Evolutionary conservation across 2,888 invertebrate genomes (phyloP), one percentile per base, ranked within the genome.

Genomic region (Tenodera sinensis): DNA sequence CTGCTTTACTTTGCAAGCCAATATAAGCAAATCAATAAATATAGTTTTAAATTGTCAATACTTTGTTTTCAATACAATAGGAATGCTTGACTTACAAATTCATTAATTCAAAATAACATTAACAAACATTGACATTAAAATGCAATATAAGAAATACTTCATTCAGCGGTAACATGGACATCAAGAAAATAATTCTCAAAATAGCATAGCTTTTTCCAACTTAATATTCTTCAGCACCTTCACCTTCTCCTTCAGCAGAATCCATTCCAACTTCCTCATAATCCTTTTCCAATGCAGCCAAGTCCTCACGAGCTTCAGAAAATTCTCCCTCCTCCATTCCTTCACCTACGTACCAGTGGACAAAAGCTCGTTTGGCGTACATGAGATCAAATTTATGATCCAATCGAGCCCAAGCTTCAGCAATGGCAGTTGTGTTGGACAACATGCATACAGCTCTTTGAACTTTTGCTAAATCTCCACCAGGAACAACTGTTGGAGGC

Each of bases 361-460:
- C 98, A 94, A 99, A 99, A 89, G 98, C 98, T 91, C 98, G 96
- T 95, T 98, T 98, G 93, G 98, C 98, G 94, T 98, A 99, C 98
- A 98, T 98, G 90, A 98, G 95, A 94, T 98, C 98, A 94, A 98
- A 98, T 94, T 98, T 98, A 94, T 98, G 98, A 94, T 99, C 98
- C 91, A 99, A 95, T 92, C 98, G 96, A 30, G 98, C 98, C 98
- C 98, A 99, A 83, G 99, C 98, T 94, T 99, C 98, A 28, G 98
- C 98, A 93, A 99, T 98, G 92, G 99, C 98, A 14, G 98, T 99
- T 91, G 98, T 99, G 95, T 99, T 99, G 93, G 98, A 98, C 95
- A 99, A 95, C 98, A 99, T 99, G 96, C 99, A 99, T 34, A 99
- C 98, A 91, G 98, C 98, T 92, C 99, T 97, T 94, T 98, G 98